A percentile compares a stretch with the other conserved stretches of the same genome.
Evolutionary conservation across 2,888 invertebrate species (phyloP).

Genomic region (Leucophenga maculata): DNA sequence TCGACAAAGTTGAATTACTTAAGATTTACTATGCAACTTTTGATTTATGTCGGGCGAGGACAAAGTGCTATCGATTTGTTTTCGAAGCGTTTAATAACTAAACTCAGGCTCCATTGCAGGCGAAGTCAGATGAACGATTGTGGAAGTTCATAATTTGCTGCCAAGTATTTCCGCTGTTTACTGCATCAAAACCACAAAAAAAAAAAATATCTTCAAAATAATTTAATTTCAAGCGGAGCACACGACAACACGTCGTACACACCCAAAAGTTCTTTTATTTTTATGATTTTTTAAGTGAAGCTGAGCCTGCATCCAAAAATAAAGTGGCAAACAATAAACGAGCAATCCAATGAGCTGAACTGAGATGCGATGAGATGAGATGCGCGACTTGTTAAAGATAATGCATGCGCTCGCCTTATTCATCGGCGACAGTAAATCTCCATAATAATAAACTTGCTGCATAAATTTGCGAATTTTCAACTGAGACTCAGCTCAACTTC

Average conservation of each 20-base stretch:
- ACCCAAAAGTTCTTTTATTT: slow-evolving; percentile 2
- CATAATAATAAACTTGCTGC: slow-evolving; percentile 20
- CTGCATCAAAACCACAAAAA: slow-evolving; percentile 57
- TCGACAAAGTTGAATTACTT: background rate
- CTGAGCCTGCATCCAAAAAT: background rate
- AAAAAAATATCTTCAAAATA: slow-evolving; percentile 51
- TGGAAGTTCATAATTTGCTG: slow-evolving; percentile 35
- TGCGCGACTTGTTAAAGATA: slow-evolving; percentile 6
- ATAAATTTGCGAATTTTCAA: background rate
- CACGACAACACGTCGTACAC: background rate
- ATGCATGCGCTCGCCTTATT: slow-evolving; percentile 3
- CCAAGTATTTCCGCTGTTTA: slow-evolving; percentile 58
- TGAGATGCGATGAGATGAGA: background rate
- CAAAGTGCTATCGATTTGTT: background rate
- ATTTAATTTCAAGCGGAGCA: slow-evolving; percentile 36
- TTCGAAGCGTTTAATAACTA: background rate
- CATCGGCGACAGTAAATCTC: slow-evolving; percentile 8
- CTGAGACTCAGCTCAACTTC: background rate
- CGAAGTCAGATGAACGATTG: too few species aligned
- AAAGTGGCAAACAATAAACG: slow-evolving; percentile 24
- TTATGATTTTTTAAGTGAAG: background rate
- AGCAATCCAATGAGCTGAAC: background rate
- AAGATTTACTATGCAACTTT: background rate
- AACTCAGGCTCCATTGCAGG: background rate
- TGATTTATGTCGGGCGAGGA: background rate